Evolutionary conservation across 2,797 vertebrate genomes (phyloP).

Genomic region (Thunnus albacares): DNA sequence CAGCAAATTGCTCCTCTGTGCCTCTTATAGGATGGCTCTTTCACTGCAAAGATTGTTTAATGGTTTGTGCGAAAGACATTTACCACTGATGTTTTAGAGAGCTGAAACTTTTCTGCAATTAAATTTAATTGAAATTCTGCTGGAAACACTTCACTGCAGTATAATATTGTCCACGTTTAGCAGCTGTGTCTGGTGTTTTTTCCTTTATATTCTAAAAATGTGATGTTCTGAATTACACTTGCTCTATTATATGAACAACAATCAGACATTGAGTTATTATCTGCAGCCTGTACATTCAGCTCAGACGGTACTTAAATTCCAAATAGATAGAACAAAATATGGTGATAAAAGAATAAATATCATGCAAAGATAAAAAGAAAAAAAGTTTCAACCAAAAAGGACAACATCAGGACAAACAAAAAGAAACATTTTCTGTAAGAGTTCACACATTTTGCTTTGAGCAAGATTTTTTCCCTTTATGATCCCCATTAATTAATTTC

Average conservation of each 20-base stretch:
- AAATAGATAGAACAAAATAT: conserved; percentile 42
- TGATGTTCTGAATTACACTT: background rate
- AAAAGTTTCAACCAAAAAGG: conserved; percentile 26
- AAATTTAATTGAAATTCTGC: conserved; percentile 1
- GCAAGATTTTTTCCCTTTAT: background rate
- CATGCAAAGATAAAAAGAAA: background rate
- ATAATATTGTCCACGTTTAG: background rate
- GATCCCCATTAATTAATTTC: background rate
- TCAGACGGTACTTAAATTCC: conserved; percentile 10
- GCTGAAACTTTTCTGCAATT: conserved; percentile 5
- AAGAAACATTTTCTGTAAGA: conserved; percentile 14
- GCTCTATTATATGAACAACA: background rate
- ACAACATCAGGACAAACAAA: conserved; percentile 27
- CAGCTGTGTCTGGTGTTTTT: background rate
- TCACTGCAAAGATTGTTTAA: background rate
- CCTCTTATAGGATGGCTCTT: background rate
- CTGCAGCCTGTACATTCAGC: conserved; percentile 26
- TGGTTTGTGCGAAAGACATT: background rate
- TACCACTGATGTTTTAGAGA: background rate
- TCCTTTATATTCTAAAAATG: background rate
- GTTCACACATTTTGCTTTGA: background rate
- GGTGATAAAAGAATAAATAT: conserved; percentile 27
- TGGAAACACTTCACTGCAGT: background rate
- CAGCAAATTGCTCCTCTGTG: background rate
- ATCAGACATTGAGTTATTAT: conserved; percentile 19